phyloP scores from a whole-genome alignment of 2,888 invertebrate genomes.

The Hipparchia semele region DNA sequence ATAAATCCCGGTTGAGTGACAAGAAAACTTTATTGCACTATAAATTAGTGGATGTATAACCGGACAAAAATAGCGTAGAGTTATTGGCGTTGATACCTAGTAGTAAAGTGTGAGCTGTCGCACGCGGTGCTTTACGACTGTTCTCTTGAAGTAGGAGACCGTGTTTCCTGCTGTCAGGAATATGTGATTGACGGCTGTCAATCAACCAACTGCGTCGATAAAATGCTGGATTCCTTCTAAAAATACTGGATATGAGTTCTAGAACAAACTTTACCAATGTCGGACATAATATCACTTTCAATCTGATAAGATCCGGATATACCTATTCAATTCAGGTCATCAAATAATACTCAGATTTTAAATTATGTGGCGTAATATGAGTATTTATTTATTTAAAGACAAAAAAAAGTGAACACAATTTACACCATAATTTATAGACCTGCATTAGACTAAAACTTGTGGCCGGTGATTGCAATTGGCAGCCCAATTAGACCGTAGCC shows the following conservation, averaged over 20 bases:
- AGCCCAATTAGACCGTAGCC: no score
- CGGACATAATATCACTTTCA: no score
- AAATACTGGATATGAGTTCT: constrained; percentile 1
- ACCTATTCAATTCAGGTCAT: no score
- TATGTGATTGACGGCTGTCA: constrained; percentile 18
- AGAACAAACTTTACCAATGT: no score
- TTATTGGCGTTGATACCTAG: constrained; percentile 70
- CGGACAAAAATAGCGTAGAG: constrained; percentile 68
- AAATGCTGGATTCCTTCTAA: constrained; percentile 7
- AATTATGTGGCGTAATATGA: no score
- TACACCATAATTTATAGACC: no score
- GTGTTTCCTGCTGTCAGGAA: constrained; percentile 26
- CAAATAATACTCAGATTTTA: no score
- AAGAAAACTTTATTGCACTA: constrained; percentile 79
- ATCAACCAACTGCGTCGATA: constrained; percentile 18
- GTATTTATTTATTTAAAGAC: no score
- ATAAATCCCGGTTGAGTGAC: constrained; percentile 79
- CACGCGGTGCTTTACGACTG: constrained; percentile 61
- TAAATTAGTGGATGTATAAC: constrained; percentile 76
- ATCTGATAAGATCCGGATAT: no score
- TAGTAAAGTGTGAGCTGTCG: constrained; percentile 72
- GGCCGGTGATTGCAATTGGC: no score
- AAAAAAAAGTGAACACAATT: no score
- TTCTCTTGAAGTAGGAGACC: constrained; percentile 28
- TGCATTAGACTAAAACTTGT: no score